A percentile compares a stretch with the other conserved stretches of the same genome.
Conservation (phyloP, 1,140 invertebrate species). For the Oryctes rhinoceros region DNA sequence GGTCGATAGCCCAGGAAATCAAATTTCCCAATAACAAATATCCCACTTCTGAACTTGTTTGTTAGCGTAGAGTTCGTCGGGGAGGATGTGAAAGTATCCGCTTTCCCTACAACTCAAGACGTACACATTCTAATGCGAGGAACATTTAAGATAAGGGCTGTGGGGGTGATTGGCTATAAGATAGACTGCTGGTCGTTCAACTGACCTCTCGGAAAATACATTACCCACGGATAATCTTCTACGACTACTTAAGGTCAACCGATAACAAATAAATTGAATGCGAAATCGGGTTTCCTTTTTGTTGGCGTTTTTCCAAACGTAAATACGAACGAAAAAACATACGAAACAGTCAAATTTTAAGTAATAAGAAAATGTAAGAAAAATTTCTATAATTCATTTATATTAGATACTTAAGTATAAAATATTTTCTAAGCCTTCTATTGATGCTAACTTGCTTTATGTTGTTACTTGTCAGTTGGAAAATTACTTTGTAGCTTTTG, state of each 20-base stretch:
- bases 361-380: too few species aligned
- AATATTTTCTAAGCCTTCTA: too few species aligned
- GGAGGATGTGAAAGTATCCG: constrained; percentile 51
- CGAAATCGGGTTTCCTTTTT: constrained; percentile 12
- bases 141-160: constrained; percentile 51
- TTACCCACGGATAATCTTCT: constrained; percentile 44
- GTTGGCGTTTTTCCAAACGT: not conserved
- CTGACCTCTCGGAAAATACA: constrained; percentile 52
- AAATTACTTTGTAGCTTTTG: too few species aligned
- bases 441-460: too few species aligned
- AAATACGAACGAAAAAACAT: too few species aligned
- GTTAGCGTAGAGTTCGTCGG: constrained; percentile 51
- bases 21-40: constrained; percentile 60
- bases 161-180: constrained; percentile 53
- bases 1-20: constrained; percentile 57
- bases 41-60: constrained; percentile 58
- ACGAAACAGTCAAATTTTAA: too few species aligned
- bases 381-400: too few species aligned
- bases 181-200: constrained; percentile 55
- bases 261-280: constrained; percentile 34
- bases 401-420: too few species aligned
- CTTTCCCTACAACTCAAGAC: not conserved
- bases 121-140: constrained; percentile 44
- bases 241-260: constrained; percentile 41
- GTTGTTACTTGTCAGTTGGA: too few species aligned